Base-by-base conservation (phyloP, 2,797 vertebrate genomes). In the Enteromius afrohamiltoni region DNA sequence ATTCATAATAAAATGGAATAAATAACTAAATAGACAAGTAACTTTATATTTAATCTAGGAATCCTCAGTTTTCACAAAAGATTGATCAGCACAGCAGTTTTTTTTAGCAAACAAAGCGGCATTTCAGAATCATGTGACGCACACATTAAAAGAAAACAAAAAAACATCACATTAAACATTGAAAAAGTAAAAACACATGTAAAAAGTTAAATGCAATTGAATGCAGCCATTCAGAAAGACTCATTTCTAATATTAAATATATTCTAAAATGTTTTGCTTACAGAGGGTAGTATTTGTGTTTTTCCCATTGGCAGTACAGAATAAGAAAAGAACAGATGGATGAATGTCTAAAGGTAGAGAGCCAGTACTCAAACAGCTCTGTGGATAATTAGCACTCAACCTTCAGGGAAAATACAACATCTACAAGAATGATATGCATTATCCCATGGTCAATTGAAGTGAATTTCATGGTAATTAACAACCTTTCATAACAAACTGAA, bases 11-110 rank as follows among this genome's bases (percentile, higher is more conserved):
- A 53, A 21, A 7, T 53, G 8, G 34, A 34, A 34, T 2, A 19
- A 51, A 51, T 21, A n/a, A n/a, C n/a, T 1, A 49, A 49, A 49
- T 5, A 1, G n/a, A n/a, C n/a, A n/a, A n/a, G n/a, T 17, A n/a
- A 45, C 58, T n/a, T 83, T 31, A 89, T 87, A 90, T 87, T 83
- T 89, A 85, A 79, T 83, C 79, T 82, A 80, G 88, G 88, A 86
- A 87, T 23, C 13, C 77, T 74, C 42, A 2, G 31, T 10, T 65
- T 21, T 23, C 19, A 5, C 58, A 10, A 40, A 55, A 58, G 58
- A 53, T 70, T 64, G 49, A 51, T 17, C 49, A 19, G 49, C 49
- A 19, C 6, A 19, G 21, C 14, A 2, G 17, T 53, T 53, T 53
- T 21, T 2, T 53, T 53, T 53, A 53, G 51, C 19, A 53, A 53